A percentile compares a stretch with the other conserved stretches of the same genome.
Evolutionary conservation across 2,888 invertebrate species (phyloP).

Genomic region (Leucania comma): DNA sequence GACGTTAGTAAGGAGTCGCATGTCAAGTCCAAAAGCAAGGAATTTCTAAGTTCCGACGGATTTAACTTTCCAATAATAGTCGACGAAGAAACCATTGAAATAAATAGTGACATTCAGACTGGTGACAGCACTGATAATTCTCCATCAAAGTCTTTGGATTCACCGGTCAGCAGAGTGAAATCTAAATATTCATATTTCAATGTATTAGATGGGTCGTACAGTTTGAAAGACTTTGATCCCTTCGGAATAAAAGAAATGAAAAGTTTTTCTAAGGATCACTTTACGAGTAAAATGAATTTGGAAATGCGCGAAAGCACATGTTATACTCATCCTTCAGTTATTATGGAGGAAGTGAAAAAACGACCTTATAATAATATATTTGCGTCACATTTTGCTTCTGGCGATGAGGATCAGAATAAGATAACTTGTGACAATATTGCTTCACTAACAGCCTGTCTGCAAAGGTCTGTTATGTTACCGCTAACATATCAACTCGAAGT

Average conservation of each 20-base stretch:
- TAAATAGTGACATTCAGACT: slow-evolving; percentile 68
- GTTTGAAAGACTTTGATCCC: slow-evolving; percentile 84
- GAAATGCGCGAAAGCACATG: slow-evolving; percentile 72
- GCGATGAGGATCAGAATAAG: slow-evolving; percentile 76
- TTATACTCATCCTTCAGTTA: slow-evolving; percentile 83
- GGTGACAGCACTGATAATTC: slow-evolving; percentile 74
- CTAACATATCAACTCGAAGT: slow-evolving; percentile 93
- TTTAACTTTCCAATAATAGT: slow-evolving; percentile 85
- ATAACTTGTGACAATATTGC: slow-evolving; percentile 84
- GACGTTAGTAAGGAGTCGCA: slow-evolving; percentile 78
- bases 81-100: slow-evolving; percentile 78
- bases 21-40: slow-evolving; percentile 76
- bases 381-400: slow-evolving; percentile 71
- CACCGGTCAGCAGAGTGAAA: slow-evolving; percentile 48
- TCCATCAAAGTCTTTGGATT: slow-evolving; percentile 72
- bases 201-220: slow-evolving; percentile 87
- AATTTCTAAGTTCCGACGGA: slow-evolving; percentile 80
- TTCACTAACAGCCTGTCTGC: slow-evolving; percentile 91
- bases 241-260: slow-evolving; percentile 82
- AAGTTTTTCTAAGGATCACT: slow-evolving; percentile 75
- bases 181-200: slow-evolving; percentile 82
- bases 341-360: slow-evolving; percentile 85
- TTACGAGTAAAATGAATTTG: slow-evolving; percentile 76
- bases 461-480: slow-evolving; percentile 93
- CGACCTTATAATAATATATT: slow-evolving; percentile 85